Conservation (phyloP, 2,797 vertebrate species). For the Myripristis murdjan region DNA sequence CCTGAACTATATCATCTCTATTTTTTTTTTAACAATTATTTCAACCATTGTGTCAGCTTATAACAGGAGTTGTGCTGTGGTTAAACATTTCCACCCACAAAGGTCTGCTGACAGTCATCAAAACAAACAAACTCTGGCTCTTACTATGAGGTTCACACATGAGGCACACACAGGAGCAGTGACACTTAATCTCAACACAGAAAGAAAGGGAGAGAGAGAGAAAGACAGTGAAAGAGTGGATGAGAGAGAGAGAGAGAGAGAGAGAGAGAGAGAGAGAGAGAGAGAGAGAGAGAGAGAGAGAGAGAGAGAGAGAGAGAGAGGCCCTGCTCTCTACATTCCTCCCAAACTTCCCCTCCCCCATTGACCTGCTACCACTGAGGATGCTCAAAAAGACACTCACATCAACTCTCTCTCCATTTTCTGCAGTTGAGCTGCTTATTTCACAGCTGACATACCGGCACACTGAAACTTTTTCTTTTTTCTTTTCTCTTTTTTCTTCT, state of each 20-base stretch:
- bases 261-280: conserved; percentile 28
- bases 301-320: conserved; percentile 47
- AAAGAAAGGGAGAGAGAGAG: conserved; percentile 42
- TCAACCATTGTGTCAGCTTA: conserved; percentile 58
- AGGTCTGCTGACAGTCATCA: conserved; percentile 67
- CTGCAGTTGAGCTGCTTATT: conserved; percentile 49
- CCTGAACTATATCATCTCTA: conserved; percentile 16
- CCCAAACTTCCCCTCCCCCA: conserved; percentile 77
- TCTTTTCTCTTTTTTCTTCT: too few relatives aligned
- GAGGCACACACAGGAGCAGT: conserved; percentile 66
- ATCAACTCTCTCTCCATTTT: conserved; percentile 34
- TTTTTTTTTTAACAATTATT: conserved; percentile 50
- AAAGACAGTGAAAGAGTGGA: neutral
- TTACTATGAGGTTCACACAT: conserved; percentile 63
- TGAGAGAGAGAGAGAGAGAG: neutral
- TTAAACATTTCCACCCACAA: conserved; percentile 72
- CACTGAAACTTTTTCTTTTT: too few relatives aligned
- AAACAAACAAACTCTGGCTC: conserved; percentile 75
- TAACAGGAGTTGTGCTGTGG: conserved; percentile 66
- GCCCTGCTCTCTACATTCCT: conserved; percentile 92
- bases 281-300: conserved; percentile 35
- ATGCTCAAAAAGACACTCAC: conserved; percentile 78
- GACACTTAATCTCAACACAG: conserved; percentile 76
- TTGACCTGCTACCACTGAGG: conserved; percentile 80
- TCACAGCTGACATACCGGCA: conserved; percentile 46